Conservation (phyloP, 2,797 vertebrate genomes). For the Cirrhinus mrigala region DNA sequence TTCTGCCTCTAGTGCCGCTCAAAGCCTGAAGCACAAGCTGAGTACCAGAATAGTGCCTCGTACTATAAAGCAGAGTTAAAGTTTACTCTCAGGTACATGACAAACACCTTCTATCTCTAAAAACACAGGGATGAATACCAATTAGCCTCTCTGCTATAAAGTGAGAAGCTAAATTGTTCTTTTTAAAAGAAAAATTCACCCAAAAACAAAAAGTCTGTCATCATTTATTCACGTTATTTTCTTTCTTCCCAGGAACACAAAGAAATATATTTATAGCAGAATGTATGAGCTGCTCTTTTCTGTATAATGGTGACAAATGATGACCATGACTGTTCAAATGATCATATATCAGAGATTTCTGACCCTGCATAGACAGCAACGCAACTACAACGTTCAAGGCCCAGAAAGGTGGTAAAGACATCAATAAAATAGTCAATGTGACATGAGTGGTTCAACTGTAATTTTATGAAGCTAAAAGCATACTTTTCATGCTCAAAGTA, state of each 20-base stretch:
- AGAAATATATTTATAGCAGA: background rate
- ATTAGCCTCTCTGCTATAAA: conserved; percentile 31
- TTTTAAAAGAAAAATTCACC: conserved; percentile 27
- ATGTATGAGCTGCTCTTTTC: background rate
- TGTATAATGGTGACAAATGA: background rate
- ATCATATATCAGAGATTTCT: too few species aligned
- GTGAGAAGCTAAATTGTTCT: conserved; percentile 42
- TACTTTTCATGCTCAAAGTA: too few species aligned
- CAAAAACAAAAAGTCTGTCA: background rate
- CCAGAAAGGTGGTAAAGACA: too few species aligned
- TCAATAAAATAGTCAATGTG: too few species aligned
- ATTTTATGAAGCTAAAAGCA: too few species aligned
- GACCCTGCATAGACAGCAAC: too few species aligned
- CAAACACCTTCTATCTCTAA: conserved; percentile 43
- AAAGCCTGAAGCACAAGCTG: conserved; percentile 40
- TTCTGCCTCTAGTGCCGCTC: conserved; percentile 48
- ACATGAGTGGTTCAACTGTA: too few species aligned
- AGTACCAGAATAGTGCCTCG: conserved; percentile 43
- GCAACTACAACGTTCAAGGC: too few species aligned
- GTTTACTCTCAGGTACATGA: conserved; percentile 47
- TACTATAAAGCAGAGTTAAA: conserved; percentile 34
- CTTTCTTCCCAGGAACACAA: background rate
- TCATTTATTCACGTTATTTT: background rate
- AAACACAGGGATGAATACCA: conserved; percentile 48
- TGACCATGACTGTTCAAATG: too few species aligned